Conservation (phyloP, 2,113 vertebrate species). For the Rostratula benghalensis region DNA sequence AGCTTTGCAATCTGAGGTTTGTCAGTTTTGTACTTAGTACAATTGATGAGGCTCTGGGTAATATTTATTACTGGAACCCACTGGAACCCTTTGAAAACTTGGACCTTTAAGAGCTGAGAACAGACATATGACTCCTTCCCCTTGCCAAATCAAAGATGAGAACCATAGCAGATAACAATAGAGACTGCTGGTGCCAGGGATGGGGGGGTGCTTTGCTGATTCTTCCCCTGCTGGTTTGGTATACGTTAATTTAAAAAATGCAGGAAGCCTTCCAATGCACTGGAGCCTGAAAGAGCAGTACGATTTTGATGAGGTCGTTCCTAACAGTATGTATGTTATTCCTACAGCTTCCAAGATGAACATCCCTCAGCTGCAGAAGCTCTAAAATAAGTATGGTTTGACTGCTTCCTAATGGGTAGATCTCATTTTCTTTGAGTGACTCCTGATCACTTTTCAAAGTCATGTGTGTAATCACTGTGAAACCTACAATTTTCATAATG, state of each 20-base stretch:
- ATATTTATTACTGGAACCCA: slow-evolving; percentile 7
- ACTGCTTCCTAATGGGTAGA: background rate
- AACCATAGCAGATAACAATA: background rate
- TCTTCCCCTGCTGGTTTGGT: background rate
- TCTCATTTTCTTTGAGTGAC: background rate
- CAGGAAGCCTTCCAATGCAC: background rate
- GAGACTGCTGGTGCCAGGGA: background rate
- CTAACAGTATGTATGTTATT: background rate
- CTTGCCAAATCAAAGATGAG: slow-evolving; percentile 8
- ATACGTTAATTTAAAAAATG: background rate
- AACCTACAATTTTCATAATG: slow-evolving; percentile 40
- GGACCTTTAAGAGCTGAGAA: background rate
- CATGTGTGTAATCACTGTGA: slow-evolving; percentile 37
- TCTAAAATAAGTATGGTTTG: background rate
- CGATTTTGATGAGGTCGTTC: background rate
- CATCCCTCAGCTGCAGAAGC: background rate
- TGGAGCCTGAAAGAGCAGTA: background rate
- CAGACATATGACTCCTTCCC: background rate
- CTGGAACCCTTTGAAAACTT: slow-evolving; percentile 16
- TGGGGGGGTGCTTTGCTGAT: background rate
- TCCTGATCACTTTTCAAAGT: slow-evolving; percentile 37
- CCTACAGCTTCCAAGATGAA: background rate
- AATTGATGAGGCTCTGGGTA: background rate
- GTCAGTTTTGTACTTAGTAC: background rate
- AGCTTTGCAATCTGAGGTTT: background rate